phyloP scores from a whole-genome alignment of 2,797 vertebrate genomes.

The Emydoidea blandingii region DNA sequence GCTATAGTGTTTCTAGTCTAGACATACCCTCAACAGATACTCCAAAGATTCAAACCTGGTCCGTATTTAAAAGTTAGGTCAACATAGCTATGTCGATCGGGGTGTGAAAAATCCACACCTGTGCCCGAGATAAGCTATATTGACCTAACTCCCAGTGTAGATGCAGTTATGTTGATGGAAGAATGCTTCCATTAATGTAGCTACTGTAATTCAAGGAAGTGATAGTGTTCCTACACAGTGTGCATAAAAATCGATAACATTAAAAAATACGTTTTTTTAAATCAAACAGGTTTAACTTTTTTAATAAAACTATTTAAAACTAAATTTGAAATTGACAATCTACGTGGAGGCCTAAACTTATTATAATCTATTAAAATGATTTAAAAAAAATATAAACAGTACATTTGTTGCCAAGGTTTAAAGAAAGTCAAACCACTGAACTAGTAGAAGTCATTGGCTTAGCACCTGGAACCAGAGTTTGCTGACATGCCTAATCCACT shows the following conservation, averaged over 20 bases:
- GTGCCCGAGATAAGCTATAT: neutral
- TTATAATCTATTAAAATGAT: neutral
- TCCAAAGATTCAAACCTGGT: constrained; percentile 16
- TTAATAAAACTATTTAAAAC: neutral
- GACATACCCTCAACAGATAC: neutral
- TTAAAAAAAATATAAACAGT: neutral
- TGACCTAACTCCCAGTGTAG: neutral
- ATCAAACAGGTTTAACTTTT: no score
- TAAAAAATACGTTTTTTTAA: no score
- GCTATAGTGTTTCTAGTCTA: neutral
- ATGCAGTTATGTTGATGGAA: neutral
- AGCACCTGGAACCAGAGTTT: neutral
- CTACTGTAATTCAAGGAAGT: neutral
- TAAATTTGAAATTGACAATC: neutral
- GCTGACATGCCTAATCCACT: neutral
- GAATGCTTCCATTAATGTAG: neutral
- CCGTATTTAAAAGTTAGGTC: neutral
- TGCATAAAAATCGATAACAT: neutral
- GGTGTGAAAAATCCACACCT: neutral
- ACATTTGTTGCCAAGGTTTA: neutral
- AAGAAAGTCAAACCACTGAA: neutral
- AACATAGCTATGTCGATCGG: neutral
- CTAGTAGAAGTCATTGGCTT: neutral
- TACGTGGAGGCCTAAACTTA: neutral
- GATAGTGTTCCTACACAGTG: neutral